Evolutionary conservation across 1,140 invertebrate genomes (phyloP).

Genomic region (Gonatopus flavifemur): DNA sequence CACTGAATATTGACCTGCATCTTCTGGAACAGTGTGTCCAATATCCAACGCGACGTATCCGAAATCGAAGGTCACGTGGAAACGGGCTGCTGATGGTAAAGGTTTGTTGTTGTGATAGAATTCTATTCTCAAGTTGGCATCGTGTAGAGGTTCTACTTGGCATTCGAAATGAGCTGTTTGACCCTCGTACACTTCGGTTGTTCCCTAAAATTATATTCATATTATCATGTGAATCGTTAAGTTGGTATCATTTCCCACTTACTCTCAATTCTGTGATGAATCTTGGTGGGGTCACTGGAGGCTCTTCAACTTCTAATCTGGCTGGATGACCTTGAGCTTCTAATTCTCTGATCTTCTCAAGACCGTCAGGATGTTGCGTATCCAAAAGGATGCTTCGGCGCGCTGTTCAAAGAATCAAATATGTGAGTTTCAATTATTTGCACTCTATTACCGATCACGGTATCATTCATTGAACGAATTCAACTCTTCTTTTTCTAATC

Average conservation of each 20-base stretch:
- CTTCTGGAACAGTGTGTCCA: constrained; percentile 84
- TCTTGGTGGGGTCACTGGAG: constrained; percentile 73
- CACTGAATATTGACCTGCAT: constrained; percentile 91
- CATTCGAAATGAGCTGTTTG: constrained; percentile 89
- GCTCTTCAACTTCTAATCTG: constrained; percentile 79
- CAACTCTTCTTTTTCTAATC: too few relatives aligned
- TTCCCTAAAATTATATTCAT: constrained; percentile 62
- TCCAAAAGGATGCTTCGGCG: constrained; percentile 84
- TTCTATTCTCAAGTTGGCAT: constrained; percentile 86
- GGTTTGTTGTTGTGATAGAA: constrained; percentile 91
- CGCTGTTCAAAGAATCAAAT: constrained; percentile 60
- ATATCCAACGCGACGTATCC: constrained; percentile 94
- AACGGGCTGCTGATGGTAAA: constrained; percentile 80
- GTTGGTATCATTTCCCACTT: constrained; percentile 20
- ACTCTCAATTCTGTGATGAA: constrained; percentile 77
- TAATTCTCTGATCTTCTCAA: constrained; percentile 87
- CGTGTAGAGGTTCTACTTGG: constrained; percentile 88
- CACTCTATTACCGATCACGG: too few relatives aligned
- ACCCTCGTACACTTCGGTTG: constrained; percentile 81
- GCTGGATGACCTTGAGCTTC: constrained; percentile 80
- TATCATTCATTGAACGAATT: too few relatives aligned
- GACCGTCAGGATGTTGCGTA: constrained; percentile 88
- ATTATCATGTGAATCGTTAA: neutral
- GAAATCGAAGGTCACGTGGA: constrained; percentile 94
- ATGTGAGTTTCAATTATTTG: too few relatives aligned